These are phyloP conservation scores for Machimus atricapillus DNA, from an alignment of 2,888 invertebrate species.

Conservation along the genomic window DNA sequence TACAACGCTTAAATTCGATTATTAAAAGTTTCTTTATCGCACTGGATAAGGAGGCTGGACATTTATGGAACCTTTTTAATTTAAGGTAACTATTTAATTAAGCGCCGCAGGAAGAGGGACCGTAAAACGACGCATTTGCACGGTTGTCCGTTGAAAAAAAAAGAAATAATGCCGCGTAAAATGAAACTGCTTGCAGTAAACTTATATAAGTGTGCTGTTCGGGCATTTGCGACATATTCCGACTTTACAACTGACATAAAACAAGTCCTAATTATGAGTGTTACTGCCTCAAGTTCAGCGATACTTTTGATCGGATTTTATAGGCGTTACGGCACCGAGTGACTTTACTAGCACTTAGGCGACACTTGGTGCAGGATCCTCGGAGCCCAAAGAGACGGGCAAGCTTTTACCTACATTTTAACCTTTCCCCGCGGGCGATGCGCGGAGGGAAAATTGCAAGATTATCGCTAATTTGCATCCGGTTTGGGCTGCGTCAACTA, in stretches of 20 bases:
- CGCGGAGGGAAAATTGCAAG: not conserved
- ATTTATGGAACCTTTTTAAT: not conserved
- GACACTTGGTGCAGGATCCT: not conserved
- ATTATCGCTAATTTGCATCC: not conserved
- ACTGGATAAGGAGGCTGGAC: not conserved
- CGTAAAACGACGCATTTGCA: not conserved
- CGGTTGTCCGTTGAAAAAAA: not conserved
- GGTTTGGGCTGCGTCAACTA: not conserved
- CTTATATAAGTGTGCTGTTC: not conserved
- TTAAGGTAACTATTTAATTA: constrained; percentile 20
- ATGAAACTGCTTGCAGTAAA: not conserved
- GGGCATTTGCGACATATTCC: constrained; percentile 10
- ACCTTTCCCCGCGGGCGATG: not conserved
- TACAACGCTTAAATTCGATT: not conserved
- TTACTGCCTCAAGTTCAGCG: not conserved
- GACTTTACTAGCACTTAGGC: constrained; percentile 17
- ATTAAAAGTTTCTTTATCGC: constrained; percentile 1
- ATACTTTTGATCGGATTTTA: not conserved
- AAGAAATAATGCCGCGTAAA: not conserved
- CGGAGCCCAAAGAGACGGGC: not conserved
- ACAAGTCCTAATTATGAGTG: constrained; percentile 1
- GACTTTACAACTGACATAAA: not conserved
- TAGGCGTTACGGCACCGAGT: not conserved
- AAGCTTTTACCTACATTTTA: constrained; percentile 26
- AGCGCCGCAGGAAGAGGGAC: not conserved